These are phyloP conservation scores for Drosophila neotestacea DNA, from an alignment of 2,888 invertebrate genomes.

Conservation along the genomic window DNA sequence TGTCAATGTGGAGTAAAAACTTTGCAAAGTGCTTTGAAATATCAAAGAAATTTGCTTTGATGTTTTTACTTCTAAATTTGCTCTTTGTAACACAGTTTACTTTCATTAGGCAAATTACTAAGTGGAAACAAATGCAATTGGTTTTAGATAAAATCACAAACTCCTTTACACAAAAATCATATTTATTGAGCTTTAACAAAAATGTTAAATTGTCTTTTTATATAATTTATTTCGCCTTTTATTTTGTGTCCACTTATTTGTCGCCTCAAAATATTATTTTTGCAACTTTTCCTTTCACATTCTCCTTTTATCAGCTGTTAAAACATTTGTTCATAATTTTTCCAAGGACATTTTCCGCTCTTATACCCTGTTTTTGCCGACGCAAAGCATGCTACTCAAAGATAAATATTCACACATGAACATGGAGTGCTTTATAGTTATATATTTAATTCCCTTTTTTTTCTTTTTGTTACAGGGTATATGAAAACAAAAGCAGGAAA, in stretches of 20 bases:
- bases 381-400: constrained; percentile 7
- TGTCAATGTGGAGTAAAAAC: constrained; percentile 29
- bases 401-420: constrained; percentile 9
- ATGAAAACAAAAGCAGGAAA: background rate
- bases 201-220: background rate
- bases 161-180: background rate
- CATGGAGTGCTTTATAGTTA: background rate
- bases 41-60: constrained; percentile 32
- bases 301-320: constrained; percentile 27
- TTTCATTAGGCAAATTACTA: constrained; percentile 2
- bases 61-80: constrained; percentile 23
- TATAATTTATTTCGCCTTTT: background rate
- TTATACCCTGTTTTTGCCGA: constrained; percentile 10
- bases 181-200: background rate
- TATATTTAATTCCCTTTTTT: background rate
- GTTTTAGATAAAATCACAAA: background rate
- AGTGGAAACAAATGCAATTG: constrained; percentile 2
- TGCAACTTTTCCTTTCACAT: constrained; percentile 18
- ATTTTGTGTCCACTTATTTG: constrained; percentile 10
- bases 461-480: constrained; percentile 23
- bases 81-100: background rate
- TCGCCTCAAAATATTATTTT: constrained; percentile 10
- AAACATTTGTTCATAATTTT: constrained; percentile 50
- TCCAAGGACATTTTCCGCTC: background rate
- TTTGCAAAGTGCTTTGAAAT: constrained; percentile 38